Evolutionary conservation across 2,888 invertebrate genomes (phyloP).

Genomic region (Metallyticus violacea): DNA sequence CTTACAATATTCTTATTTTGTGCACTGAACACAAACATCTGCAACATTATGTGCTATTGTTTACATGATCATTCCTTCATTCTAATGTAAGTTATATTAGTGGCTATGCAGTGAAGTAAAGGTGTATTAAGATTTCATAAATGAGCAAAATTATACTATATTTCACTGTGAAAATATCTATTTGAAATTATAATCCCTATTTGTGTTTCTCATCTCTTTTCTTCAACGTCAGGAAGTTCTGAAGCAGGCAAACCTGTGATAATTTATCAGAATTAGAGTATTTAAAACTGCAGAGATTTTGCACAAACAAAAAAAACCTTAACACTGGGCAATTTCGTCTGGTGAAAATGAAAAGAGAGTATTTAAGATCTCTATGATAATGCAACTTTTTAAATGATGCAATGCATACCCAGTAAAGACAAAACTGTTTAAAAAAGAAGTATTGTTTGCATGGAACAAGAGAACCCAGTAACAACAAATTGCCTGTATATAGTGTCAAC

Average conservation of each 20-base stretch:
- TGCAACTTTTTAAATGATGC: too few species aligned
- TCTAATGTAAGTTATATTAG: not conserved
- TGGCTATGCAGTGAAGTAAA: not conserved
- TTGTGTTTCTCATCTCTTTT: not conserved
- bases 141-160: too few species aligned
- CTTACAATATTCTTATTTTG: not conserved
- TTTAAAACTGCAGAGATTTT: not conserved
- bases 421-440: not conserved
- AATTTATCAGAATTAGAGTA: not conserved
- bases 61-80: not conserved
- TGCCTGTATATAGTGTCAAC: constrained; percentile 16
- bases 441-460: not conserved
- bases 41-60: not conserved
- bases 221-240: not conserved
- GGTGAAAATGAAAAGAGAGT: too few species aligned
- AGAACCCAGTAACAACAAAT: constrained; percentile 7
- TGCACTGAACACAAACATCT: not conserved
- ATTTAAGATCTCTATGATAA: not conserved
- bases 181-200: too few species aligned
- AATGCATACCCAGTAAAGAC: not conserved
- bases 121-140: not conserved
- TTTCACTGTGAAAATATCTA: too few species aligned
- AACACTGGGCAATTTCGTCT: too few species aligned
- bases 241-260: not conserved
- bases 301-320: too few species aligned